Percentiles rank a stretch among this genome's conserved stretches.
Evolutionary conservation across 2,113 vertebrate genomes (phyloP).

Genomic region (Sapajus apella): DNA sequence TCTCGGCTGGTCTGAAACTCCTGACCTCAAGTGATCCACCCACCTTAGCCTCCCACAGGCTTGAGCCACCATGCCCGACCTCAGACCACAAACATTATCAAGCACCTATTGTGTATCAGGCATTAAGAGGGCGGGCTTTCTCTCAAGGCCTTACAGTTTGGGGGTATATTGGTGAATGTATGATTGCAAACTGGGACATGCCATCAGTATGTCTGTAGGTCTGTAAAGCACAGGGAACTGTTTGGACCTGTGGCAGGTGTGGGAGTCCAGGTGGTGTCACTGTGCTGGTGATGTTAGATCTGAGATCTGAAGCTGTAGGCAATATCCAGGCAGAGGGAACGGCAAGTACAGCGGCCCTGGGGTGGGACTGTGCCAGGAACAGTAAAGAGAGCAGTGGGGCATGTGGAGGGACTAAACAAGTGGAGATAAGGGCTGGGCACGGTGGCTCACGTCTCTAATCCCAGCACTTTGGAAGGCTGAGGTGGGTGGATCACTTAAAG

Average conservation of each 20-base stretch:
- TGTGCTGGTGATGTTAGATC: neutral
- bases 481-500: no score
- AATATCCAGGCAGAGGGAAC: neutral
- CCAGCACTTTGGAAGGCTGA: no score
- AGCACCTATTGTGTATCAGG: neutral
- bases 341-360: neutral
- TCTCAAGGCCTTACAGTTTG: neutral
- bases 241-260: neutral
- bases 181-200: neutral
- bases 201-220: neutral
- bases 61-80: no score
- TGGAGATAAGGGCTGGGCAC: no score
- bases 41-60: no score
- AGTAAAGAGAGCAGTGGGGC: neutral
- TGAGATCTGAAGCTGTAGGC: neutral
- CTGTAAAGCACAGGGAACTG: neutral
- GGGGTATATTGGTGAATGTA: neutral
- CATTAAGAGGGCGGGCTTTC: neutral
- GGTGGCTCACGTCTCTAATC: no score
- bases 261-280: neutral
- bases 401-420: neutral
- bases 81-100: neutral
- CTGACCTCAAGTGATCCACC: no score
- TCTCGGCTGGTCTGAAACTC: no score
- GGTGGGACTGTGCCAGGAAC: neutral